Percentiles rank a stretch among this genome's conserved stretches.
Evolutionary conservation across 2,888 invertebrate species (phyloP).

Genomic region (Apomyelois bistriatella): DNA sequence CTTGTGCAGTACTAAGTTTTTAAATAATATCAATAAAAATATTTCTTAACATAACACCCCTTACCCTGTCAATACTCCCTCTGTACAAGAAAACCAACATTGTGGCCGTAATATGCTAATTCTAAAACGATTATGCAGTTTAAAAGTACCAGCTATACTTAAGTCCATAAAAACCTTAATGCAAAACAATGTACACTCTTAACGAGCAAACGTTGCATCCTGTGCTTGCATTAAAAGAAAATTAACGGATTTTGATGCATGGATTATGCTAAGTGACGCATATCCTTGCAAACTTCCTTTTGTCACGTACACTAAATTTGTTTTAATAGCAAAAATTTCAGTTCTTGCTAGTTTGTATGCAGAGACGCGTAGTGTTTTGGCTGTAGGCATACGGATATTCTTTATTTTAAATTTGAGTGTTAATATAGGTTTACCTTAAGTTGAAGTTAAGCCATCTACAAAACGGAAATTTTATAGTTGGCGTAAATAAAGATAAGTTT

Average conservation of each 20-base stretch:
- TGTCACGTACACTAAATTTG: constrained; percentile 56
- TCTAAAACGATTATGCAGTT: constrained; percentile 2
- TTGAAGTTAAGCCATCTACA: too few species aligned
- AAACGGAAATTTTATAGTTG: too few species aligned
- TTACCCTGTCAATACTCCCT: neutral
- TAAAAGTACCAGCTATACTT: neutral
- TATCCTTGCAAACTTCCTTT: constrained; percentile 58
- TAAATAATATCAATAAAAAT: too few species aligned
- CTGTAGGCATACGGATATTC: too few species aligned
- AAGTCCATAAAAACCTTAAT: constrained; percentile 3
- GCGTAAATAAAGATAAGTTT: too few species aligned
- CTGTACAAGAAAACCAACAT: neutral
- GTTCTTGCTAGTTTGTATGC: constrained; percentile 22
- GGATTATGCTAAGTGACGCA: constrained; percentile 73
- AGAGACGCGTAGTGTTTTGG: constrained; percentile 10
- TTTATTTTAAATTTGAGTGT: too few species aligned
- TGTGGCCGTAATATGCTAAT: constrained; percentile 2
- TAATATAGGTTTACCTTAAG: too few species aligned
- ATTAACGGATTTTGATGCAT: constrained; percentile 75
- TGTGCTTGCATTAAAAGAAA: constrained; percentile 67
- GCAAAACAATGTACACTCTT: constrained; percentile 1
- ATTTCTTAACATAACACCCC: too few species aligned
- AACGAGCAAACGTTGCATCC: constrained; percentile 5
- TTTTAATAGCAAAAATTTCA: constrained; percentile 9
- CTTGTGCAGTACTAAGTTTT: too few species aligned